phyloP scores from a whole-genome alignment of 2,797 vertebrate species.

The Falco naumanni region DNA sequence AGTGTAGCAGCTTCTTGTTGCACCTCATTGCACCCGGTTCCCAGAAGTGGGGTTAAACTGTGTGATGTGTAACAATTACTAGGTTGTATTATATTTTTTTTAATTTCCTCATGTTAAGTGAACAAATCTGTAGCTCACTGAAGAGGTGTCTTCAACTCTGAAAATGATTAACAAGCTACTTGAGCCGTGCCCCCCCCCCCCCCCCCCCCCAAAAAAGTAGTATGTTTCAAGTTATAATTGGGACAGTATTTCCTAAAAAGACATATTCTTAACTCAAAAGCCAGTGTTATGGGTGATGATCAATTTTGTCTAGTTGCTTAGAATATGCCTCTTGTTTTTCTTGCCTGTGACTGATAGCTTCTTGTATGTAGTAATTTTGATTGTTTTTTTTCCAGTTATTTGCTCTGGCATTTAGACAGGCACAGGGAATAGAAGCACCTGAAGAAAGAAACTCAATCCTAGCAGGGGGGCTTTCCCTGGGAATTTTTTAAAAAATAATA shows the following conservation, averaged over 20 bases:
- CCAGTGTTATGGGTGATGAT: background rate
- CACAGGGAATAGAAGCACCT: background rate
- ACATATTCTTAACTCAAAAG: background rate
- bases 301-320: background rate
- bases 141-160: background rate
- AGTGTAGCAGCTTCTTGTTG: background rate
- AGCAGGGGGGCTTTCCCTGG: background rate
- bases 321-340: background rate
- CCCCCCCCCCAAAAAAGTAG: too few relatives aligned
- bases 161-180: background rate
- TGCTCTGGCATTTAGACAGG: background rate
- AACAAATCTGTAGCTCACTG: background rate
- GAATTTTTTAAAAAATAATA: background rate
- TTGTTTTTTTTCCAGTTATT: background rate
- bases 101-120: background rate
- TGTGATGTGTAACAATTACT: background rate
- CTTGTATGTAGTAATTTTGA: background rate
- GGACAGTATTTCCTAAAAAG: background rate
- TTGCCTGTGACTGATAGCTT: background rate
- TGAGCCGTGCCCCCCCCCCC: background rate
- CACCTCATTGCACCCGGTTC: background rate
- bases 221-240: background rate
- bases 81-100: background rate
- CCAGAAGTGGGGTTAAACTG: background rate
- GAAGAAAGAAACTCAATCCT: background rate